Evolutionary conservation across 2,797 vertebrate genomes (phyloP), one percentile per base, ranked within the genome.

Genomic region (Chrysocyon brachyurus): DNA sequence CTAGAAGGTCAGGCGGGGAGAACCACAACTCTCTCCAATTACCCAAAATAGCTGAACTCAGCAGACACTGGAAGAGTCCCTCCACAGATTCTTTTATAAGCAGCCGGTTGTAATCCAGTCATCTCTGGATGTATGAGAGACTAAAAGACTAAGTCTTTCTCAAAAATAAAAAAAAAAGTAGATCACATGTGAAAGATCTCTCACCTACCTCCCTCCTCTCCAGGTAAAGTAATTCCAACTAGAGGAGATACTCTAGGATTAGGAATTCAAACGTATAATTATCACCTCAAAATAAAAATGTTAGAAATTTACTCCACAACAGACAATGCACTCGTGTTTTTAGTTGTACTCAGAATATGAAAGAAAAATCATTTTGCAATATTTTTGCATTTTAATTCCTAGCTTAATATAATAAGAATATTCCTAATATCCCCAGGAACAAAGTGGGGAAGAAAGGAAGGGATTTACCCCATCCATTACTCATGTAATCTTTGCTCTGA

Each of bases 401-500:
- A 46, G 9, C 6, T 82, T 87, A 63, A 24, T 49, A 52, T 92
- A 90, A 86, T 85, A 93, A 96, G 88, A 97, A 98, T 6, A 54
- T 12, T 36, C 57, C 90, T 94, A 97, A 98, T 97, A 95, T 46
- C 61, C 92, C 5, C 8, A 87, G 59, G 54, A n/a, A 93, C 64
- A 59, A 28, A 31, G n/a, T 26, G 28, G 54, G 33, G 95, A 94
- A 95, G 78, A 79, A 11, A 94, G 91, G 59, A 68, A 97, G 82
- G 52, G 73, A 98, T 95, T 98, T 66, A 96, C 59, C 36, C 93
- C 93, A 64, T 95, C 87, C 91, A 97, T 83, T 87, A 95, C 59
- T 28, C 70, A 70, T 94, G 97, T 92, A 78, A 93, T 96, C 96
- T 97, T 97, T 96, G 26, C 68, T 93, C n/a, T 90, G 59, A 97